Evolutionary conservation across 2,888 invertebrate genomes (phyloP).

Genomic region (Cenopis cana): DNA sequence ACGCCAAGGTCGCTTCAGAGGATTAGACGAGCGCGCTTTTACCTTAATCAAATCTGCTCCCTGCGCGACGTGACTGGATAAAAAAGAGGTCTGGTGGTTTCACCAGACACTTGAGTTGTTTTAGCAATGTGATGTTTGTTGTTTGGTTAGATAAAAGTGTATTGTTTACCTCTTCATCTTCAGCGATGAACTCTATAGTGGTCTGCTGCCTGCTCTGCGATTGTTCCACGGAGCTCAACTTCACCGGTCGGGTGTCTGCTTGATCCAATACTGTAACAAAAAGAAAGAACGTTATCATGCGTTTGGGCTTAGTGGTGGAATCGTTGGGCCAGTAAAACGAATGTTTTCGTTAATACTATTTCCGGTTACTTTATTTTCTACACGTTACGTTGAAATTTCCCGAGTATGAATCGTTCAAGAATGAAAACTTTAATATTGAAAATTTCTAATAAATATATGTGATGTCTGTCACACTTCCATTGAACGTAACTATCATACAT

Average conservation of each 20-base stretch:
- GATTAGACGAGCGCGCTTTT: slow-evolving; percentile 31
- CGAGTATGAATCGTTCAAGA: background rate
- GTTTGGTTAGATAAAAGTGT: no score
- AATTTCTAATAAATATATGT: background rate
- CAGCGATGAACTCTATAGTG: slow-evolving; percentile 73
- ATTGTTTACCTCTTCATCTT: slow-evolving; percentile 81
- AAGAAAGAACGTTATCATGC: slow-evolving; percentile 47
- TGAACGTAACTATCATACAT: background rate
- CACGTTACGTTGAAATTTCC: no score
- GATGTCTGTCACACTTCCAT: background rate
- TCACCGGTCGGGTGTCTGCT: slow-evolving; percentile 67
- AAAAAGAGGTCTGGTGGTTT: slow-evolving; percentile 24
- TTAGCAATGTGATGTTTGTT: no score
- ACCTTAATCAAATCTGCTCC: slow-evolving; percentile 29
- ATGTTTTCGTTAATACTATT: no score
- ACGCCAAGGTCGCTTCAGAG: slow-evolving; percentile 54
- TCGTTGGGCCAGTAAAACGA: background rate
- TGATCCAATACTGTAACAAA: slow-evolving; percentile 80
- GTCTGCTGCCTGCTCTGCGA: slow-evolving; percentile 67
- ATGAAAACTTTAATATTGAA: no score
- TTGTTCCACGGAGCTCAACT: slow-evolving; percentile 66
- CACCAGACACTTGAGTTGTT: slow-evolving; percentile 1
- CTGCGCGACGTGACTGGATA: slow-evolving; percentile 17
- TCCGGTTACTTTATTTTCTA: no score
- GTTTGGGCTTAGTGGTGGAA: background rate